Base-by-base conservation (phyloP, 2,888 invertebrate genomes). In the Gryllus longicercus region DNA sequence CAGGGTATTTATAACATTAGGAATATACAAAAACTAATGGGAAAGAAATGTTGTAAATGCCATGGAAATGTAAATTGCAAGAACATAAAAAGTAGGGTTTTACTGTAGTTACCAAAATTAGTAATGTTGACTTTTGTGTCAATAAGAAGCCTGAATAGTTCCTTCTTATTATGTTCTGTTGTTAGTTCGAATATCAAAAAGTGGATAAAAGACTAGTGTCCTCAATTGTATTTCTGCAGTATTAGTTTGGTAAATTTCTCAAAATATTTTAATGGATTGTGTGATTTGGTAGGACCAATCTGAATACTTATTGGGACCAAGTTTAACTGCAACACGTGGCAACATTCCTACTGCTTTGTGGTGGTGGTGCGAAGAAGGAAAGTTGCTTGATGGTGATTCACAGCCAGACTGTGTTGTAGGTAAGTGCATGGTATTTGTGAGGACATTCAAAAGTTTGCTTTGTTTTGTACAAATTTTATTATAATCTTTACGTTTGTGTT, bases 291-390 rank as follows among this genome's bases (percentile, higher is more conserved):
- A 87, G 87, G 92, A 92, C 85, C 92, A 92, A 84, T 90, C 92
- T 38, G 92, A 92, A 77, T 90, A 90, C 84, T 85, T 91, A 50
- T 90, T 90, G 83, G 91, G 91, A 11, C 90, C 90, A 2, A 90
- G 89, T 84, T 86, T 91, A 79, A 90, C 90, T 50, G 90, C 90
- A 1, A 90, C 90, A 2, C 86, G 90, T 74, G 91, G 89, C 82
- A 90, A 90, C 83, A 89, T 91, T 51, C 91, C 91, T 2, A 92
- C 92, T 5, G 93, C 94, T 2, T 88, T 95, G 76, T 91, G 92
- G 82, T 93, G 95, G 90, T 96, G 95, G 95, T 92, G 93, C 79
- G 95, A 96, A 86, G 95, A 95, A 86, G 92, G 94, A 4, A 92
- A 93, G 85, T 90, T 94, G 10, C 86, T 95, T 11, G 95, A 95